Conservation (phyloP, 2,888 invertebrate genomes). For the Nemapogon koenigi region DNA sequence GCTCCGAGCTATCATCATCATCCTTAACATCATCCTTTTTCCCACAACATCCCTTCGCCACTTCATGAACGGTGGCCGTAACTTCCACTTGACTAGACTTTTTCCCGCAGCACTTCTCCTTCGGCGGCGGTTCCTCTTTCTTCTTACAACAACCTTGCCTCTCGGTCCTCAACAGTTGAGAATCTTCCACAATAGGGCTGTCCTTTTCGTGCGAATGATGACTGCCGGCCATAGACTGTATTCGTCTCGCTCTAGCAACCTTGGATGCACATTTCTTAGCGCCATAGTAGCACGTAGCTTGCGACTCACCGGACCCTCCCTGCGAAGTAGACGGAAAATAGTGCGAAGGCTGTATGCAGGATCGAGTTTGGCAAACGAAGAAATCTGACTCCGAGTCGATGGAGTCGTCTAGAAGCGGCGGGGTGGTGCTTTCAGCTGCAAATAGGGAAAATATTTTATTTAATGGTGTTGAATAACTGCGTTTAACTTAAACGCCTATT, state of each 20-base stretch:
- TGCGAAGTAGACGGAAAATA: slow-evolving; percentile 37
- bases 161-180: slow-evolving; percentile 34
- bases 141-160: slow-evolving; percentile 40
- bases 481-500: no score
- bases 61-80: slow-evolving; percentile 18
- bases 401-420: slow-evolving; percentile 41
- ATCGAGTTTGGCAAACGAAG: slow-evolving; percentile 47
- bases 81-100: slow-evolving; percentile 21
- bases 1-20: slow-evolving; percentile 18
- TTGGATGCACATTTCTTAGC: slow-evolving; percentile 46
- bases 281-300: slow-evolving; percentile 41
- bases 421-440: slow-evolving; percentile 48
- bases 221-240: slow-evolving; percentile 18
- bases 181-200: slow-evolving; percentile 42
- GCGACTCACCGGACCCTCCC: slow-evolving; percentile 21
- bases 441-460: slow-evolving; percentile 12
- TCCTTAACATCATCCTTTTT: slow-evolving; percentile 21
- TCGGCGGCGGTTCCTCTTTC: slow-evolving; percentile 23
- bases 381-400: slow-evolving; percentile 41
- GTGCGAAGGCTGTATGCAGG: slow-evolving; percentile 51
- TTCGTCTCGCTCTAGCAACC: slow-evolving; percentile 36
- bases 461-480: no score
- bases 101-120: slow-evolving; percentile 20
- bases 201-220: slow-evolving; percentile 37
- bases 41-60: slow-evolving; percentile 21